Evolutionary conservation across 2,797 vertebrate genomes (phyloP), one percentile per base, ranked within the genome.

Genomic region (Sebastes matsubarae): DNA sequence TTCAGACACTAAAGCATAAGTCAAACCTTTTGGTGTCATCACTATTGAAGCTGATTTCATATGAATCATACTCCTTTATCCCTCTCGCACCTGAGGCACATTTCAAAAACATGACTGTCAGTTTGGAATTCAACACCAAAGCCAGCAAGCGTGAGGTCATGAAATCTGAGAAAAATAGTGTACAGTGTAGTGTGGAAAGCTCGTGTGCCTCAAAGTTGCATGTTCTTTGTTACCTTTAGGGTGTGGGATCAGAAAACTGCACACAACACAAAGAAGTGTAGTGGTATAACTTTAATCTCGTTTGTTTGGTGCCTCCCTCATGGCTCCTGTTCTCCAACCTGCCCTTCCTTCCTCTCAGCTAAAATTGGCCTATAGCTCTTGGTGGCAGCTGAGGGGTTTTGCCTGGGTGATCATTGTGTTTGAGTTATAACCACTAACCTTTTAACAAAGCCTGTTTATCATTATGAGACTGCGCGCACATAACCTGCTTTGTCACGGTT

Each of bases 291-390:
- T 77, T 64, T 5, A 55, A 78, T 78, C 76, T 77, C 1, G 16
- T 93, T 93, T 90, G 88, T 92, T 91, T 77, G 76, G 85, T 61
- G 78, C 13, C 85, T 88, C 88, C 87, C 88, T 78, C 77, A 2
- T 60, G 73, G 88, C 88, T 90, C 73, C 86, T 71, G 60, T 91
- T 92, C 92, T 92, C 87, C 84, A 89, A 85, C 82, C 87, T 79
- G 89, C 91, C 92, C 93, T 95, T 95, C 94, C 95, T 96, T 95
- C 94, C 95, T 86, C 78, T 85, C 25, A 3, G 88, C 94, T 95
- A 94, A 94, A 96, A 93, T 89, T 92, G 93, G 86, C 87, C 77
- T 36, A 54, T 54, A 16, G 80, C 81, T 80, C 77, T 76, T 20
- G 27, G 82, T 86, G 83, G 92, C 93, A 87, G 93, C 93, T 93